These are phyloP conservation scores for Drosophila ezoana DNA, from an alignment of 2,888 invertebrate species.

Conservation along the genomic window DNA sequence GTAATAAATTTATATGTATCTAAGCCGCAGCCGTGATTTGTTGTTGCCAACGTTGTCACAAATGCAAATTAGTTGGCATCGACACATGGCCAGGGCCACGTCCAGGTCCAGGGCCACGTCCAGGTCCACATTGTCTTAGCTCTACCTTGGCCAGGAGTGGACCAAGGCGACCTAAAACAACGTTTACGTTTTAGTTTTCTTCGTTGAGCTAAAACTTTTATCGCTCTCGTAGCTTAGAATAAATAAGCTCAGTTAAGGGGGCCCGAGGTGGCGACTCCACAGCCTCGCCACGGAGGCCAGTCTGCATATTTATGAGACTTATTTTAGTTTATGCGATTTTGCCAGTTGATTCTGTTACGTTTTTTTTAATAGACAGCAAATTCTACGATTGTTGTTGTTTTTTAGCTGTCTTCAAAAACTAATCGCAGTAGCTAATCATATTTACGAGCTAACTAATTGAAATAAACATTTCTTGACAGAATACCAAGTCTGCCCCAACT, in stretches of 20 bases:
- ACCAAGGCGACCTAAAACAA: constrained; percentile 68
- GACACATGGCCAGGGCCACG: constrained; percentile 18
- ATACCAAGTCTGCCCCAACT: too few relatives aligned
- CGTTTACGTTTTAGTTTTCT: constrained; percentile 54
- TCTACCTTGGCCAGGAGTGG: constrained; percentile 10
- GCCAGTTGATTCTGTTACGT: constrained; percentile 63
- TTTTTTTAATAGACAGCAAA: constrained; percentile 47
- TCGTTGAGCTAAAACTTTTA: constrained; percentile 67
- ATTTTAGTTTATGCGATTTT: constrained; percentile 78
- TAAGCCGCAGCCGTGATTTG: constrained; percentile 60
- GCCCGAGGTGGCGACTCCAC: not conserved
- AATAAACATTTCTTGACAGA: not conserved
- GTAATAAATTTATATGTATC: constrained; percentile 68
- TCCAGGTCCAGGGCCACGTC: not conserved
- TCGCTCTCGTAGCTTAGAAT: constrained; percentile 67
- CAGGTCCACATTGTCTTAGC: constrained; percentile 23
- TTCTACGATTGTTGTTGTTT: constrained; percentile 50
- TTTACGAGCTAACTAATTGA: constrained; percentile 23
- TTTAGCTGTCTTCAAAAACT: constrained; percentile 24
- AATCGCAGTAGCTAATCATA: constrained; percentile 30
- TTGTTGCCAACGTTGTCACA: constrained; percentile 31
- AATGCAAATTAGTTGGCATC: constrained; percentile 67
- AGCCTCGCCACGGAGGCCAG: not conserved
- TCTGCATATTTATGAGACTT: constrained; percentile 79
- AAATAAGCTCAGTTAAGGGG: constrained; percentile 57